Evolutionary conservation across 1,140 invertebrate species (phyloP).

Genomic region (Lasaia peninsularis): DNA sequence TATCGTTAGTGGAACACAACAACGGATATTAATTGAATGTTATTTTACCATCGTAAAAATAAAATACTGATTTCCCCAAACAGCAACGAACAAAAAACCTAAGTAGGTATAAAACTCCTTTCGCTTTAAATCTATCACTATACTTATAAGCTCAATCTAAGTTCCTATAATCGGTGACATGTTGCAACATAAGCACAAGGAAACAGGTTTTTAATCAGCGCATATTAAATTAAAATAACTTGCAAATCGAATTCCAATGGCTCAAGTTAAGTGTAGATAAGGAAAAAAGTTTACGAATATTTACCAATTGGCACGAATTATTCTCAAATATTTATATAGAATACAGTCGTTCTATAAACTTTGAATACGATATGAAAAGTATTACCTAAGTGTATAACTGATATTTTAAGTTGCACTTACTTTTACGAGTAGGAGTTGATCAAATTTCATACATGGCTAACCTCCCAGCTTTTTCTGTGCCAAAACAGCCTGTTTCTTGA

Average conservation of each 20-base stretch:
- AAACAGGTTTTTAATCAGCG: neutral
- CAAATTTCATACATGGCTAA: slow-evolving; percentile 45
- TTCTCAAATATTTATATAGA: neutral
- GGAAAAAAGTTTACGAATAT: neutral
- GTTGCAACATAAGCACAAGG: slow-evolving; percentile 6
- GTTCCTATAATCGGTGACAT: neutral
- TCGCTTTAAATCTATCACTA: neutral
- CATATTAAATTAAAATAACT: slow-evolving; percentile 8
- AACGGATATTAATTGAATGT: too few relatives aligned
- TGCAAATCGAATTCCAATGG: slow-evolving; percentile 7
- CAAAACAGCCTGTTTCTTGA: slow-evolving; percentile 39
- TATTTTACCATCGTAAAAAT: too few relatives aligned
- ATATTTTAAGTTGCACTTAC: slow-evolving; percentile 30
- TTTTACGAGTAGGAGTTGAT: slow-evolving; percentile 19
- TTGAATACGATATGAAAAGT: too few relatives aligned
- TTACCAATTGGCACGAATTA: neutral
- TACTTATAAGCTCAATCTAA: neutral
- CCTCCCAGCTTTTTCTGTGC: slow-evolving; percentile 46
- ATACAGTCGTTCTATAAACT: neutral
- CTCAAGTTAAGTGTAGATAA: neutral
- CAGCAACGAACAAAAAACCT: neutral
- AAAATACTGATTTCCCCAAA: too few relatives aligned
- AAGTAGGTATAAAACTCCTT: neutral
- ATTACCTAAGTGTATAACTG: neutral
- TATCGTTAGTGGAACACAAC: too few relatives aligned